Evolutionary conservation across 2,888 invertebrate genomes (phyloP), one percentile per base, ranked within the genome.

Genomic region (Pheosia gnoma): DNA sequence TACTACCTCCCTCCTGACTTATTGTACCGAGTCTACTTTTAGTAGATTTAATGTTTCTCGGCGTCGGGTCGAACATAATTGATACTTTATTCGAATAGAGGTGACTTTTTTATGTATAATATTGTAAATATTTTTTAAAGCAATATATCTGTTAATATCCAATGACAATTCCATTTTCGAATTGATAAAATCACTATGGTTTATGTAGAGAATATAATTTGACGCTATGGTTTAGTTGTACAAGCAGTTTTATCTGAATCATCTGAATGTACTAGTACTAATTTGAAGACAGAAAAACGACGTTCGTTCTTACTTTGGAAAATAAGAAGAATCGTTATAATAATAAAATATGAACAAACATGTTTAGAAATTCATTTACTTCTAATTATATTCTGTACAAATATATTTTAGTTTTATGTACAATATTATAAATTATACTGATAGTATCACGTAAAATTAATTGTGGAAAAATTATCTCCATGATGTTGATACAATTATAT

Each of bases 21-120:
- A 85, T 77, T 0, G 82, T 78, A 7, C 87, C 84, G 3, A 77
- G 71, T 59, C 84, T 75, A 58, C 81, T 88, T 70, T 87, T 90
- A 0, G 75, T 72, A 3, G 90, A 86, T 59, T 81, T 84, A 0
- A 81, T 81, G 59, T 72, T 81, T 39, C 77, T 83, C 0, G 86
- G 82, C 13, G 73, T 65, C 0, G 83, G 83, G 0, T 84, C 80
- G 4, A 70, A 63, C 88, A 89, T 89, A 62, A 66, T 77, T 66
- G 39, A 51, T 37, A 45, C 38, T 62, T 41, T 43, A 11, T 58
- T 67, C 41, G 56, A 10, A 49, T 57, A 58, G 58, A 53, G 57
- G 59, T 41, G 49, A 59, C 61, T 57, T 37, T 3, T 51, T 64
- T 43, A 7, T 13, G 49, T 49, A 49, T 3, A 49, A 49, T 49